Base-by-base conservation (phyloP, 2,797 vertebrate genomes). In the Apogon hyalosoma region DNA sequence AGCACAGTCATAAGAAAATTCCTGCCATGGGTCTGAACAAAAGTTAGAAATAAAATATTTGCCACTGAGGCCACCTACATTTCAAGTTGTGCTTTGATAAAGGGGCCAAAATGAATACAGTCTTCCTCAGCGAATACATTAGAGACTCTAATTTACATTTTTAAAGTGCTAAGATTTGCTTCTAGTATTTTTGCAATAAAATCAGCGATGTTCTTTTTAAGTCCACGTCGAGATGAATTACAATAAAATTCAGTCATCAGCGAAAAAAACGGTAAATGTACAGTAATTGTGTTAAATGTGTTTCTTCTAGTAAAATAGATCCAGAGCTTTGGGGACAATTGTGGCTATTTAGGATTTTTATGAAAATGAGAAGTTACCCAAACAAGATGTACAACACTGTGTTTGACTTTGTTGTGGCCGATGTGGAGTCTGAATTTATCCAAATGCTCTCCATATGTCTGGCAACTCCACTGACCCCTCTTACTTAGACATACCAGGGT, bases 391-490 rank as follows among this genome's bases (percentile, higher is more conserved):
- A 84, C 67, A 81, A 84, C 70, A 78, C 79, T 83, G 51, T 40
- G 67, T 67, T 49, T 52, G 60, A 58, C 75, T 92, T 76, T 90
- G 70, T 79, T 88, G 81, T 89, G 89, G 87, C 82, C 11, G 39
- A 46, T 63, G 66, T 46, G 19, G 79, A 88, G 78, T 76, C 79
- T 75, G 79, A 85, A 87, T 48, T 72, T 71, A 76, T 87, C 69
- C 60, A 90, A 92, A 92, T 91, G 76, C 42, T 85, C 87, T 82
- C 89, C 90, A 90, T 80, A 91, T 90, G 90, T 88, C 79, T 88
- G 87, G 87, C 83, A 87, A 59, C 76, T 75, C 64, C 63, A n/a
- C 46, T 87, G 86, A 88, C 82, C 85, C 65, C 54, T 83, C 63
- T 79, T 81, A 72, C 85, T 79, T 56, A 65, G 81, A 70, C 77